Conservation (phyloP, 2,113 vertebrate species). For the Cyprinodon tularosa region DNA sequence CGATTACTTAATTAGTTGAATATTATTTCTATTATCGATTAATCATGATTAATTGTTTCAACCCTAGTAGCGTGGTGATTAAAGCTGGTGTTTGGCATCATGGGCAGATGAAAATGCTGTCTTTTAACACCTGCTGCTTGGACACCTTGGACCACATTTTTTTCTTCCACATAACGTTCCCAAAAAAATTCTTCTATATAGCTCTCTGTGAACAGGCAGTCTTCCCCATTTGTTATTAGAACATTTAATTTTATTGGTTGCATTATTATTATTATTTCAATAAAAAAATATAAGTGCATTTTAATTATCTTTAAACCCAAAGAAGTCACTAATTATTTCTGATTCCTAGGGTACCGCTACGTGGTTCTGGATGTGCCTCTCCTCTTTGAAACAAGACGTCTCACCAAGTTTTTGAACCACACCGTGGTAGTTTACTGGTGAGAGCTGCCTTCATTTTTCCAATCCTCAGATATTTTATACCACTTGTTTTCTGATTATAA, state of each 20-base stretch:
- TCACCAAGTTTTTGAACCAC: slow-evolving; percentile 90
- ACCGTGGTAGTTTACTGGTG: slow-evolving; percentile 96
- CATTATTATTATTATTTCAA: neutral
- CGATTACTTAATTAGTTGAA: too few species aligned
- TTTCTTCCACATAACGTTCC: too few species aligned
- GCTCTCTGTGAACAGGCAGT: neutral
- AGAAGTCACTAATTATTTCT: slow-evolving; percentile 13
- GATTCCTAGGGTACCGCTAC: slow-evolving; percentile 87
- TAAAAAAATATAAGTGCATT: neutral
- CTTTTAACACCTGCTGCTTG: too few species aligned
- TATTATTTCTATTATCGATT: too few species aligned
- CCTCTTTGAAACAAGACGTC: slow-evolving; percentile 88
- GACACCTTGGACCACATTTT: too few species aligned
- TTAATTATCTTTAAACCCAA: neutral
- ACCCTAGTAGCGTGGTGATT: too few species aligned
- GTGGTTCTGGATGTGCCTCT: slow-evolving; percentile 95
- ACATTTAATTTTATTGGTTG: neutral
- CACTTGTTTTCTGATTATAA: too few species aligned
- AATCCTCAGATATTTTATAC: slow-evolving; percentile 7
- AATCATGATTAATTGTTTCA: too few species aligned
- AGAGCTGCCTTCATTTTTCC: slow-evolving; percentile 55
- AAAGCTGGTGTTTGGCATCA: too few species aligned
- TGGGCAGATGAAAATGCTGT: too few species aligned
- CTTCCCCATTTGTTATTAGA: too few species aligned
- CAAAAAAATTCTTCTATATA: neutral